phyloP scores from a whole-genome alignment of 2,797 vertebrate genomes.

The Gymnocypris eckloni region DNA sequence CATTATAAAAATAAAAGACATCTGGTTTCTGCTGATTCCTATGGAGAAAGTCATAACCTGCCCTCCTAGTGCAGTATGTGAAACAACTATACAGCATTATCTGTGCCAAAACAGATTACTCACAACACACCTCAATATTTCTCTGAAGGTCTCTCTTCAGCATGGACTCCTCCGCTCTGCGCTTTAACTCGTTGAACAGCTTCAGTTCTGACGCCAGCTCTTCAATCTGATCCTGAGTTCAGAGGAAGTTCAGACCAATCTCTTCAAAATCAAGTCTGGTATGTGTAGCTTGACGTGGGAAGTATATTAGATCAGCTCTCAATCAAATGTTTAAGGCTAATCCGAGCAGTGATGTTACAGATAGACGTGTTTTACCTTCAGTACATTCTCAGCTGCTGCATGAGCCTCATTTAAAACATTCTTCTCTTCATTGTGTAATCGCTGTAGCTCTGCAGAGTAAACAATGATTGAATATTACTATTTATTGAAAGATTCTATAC shows the following conservation, averaged over 20 bases:
- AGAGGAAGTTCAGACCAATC: slow-evolving; percentile 46
- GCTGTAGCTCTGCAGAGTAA: slow-evolving; percentile 69
- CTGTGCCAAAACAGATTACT: too few species aligned
- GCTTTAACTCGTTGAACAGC: slow-evolving; percentile 84
- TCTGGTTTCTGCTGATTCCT: too few species aligned
- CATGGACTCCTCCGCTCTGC: slow-evolving; percentile 80
- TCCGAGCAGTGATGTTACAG: neutral
- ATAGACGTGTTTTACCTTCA: slow-evolving; percentile 51
- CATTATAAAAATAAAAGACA: too few species aligned
- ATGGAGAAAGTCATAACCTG: too few species aligned
- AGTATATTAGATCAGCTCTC: slow-evolving; percentile 18
- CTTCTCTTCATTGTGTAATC: slow-evolving; percentile 62
- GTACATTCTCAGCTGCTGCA: slow-evolving; percentile 35
- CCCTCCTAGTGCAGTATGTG: too few species aligned
- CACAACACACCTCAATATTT: slow-evolving; percentile 83
- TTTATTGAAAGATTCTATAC: neutral
- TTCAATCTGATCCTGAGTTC: slow-evolving; percentile 76
- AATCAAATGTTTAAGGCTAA: neutral
- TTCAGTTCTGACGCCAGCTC: slow-evolving; percentile 79
- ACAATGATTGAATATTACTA: neutral
- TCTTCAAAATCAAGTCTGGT: slow-evolving; percentile 31
- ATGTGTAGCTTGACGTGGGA: slow-evolving; percentile 21
- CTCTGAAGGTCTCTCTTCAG: slow-evolving; percentile 86
- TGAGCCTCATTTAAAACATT: slow-evolving; percentile 38
- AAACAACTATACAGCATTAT: too few species aligned